phyloP scores from a whole-genome alignment of 2,888 invertebrate genomes.

The Bombylius discolor region DNA sequence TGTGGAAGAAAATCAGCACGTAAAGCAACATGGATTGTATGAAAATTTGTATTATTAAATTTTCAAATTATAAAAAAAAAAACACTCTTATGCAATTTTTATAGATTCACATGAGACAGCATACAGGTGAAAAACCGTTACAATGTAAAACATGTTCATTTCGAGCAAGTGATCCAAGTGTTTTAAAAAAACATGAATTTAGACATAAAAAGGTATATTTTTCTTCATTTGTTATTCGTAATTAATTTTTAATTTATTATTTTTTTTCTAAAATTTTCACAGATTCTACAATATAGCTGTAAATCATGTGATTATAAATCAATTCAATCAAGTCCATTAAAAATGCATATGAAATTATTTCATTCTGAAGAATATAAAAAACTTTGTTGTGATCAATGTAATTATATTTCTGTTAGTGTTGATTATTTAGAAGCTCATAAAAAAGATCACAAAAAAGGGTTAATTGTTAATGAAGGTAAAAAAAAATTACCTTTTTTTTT shows the following conservation, averaged over 20 bases:
- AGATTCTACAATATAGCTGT: conserved; percentile 47
- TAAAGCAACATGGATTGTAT: conserved; percentile 52
- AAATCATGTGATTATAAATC: conserved; percentile 53
- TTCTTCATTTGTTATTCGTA: background rate
- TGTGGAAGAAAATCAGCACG: conserved; percentile 60
- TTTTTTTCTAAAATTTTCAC: background rate
- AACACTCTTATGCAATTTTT: conserved; percentile 8
- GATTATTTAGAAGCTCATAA: conserved; percentile 25
- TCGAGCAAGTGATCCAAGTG: conserved; percentile 62
- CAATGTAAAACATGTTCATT: conserved; percentile 56
- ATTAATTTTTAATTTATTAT: background rate
- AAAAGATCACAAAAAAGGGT: conserved; percentile 28
- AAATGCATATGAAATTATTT: conserved; percentile 44
- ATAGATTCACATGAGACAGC: conserved; percentile 57
- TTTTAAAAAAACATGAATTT: conserved; percentile 51
- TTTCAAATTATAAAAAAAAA: too few relatives aligned
- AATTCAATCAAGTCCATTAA: conserved; percentile 56
- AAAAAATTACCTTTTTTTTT: background rate
- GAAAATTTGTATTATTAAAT: conserved; percentile 4
- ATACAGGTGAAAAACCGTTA: conserved; percentile 66
- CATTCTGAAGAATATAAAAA: conserved; percentile 38
- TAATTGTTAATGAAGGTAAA: conserved; percentile 25
- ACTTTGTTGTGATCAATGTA: conserved; percentile 29
- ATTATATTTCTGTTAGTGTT: conserved; percentile 25
- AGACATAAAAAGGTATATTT: conserved; percentile 38